These are phyloP conservation scores for Ladona fulva DNA, from an alignment of 1,140 invertebrate genomes.

Conservation along the genomic window DNA sequence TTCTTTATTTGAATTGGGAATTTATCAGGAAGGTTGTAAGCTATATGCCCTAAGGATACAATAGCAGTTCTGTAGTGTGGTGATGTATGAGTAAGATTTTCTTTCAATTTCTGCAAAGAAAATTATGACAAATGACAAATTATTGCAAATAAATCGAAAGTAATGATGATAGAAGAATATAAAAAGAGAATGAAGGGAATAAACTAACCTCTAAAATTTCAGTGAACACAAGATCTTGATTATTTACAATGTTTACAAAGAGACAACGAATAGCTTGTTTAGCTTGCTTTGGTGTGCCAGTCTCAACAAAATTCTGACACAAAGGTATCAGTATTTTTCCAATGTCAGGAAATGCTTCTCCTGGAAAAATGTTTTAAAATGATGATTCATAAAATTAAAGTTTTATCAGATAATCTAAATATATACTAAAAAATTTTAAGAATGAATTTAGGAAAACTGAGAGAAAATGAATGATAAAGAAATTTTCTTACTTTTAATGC, in stretches of 20 bases:
- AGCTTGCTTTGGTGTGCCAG: conserved; percentile 87
- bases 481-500: too few species aligned
- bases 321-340: conserved; percentile 68
- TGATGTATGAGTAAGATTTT: conserved; percentile 65
- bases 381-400: background rate
- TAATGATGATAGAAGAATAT: background rate
- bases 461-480: too few species aligned
- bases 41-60: conserved; percentile 88
- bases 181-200: background rate
- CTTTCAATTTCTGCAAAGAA: conserved; percentile 48
- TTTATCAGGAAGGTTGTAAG: conserved; percentile 79
- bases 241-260: conserved; percentile 71
- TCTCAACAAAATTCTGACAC: conserved; percentile 76
- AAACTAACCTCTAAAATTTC: conserved; percentile 69
- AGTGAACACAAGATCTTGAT: conserved; percentile 71
- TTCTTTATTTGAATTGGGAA: conserved; percentile 86
- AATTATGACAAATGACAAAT: background rate
- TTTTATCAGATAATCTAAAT: too few species aligned
- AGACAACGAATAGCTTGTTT: conserved; percentile 93
- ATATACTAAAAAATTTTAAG: too few species aligned
- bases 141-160: background rate
- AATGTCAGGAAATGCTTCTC: conserved; percentile 59
- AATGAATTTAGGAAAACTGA: too few species aligned
- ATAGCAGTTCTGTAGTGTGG: conserved; percentile 86
- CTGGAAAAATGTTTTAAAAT: conserved; percentile 39